Conservation (phyloP, 2,888 invertebrate species). For the Sympetrum striolatum region DNA sequence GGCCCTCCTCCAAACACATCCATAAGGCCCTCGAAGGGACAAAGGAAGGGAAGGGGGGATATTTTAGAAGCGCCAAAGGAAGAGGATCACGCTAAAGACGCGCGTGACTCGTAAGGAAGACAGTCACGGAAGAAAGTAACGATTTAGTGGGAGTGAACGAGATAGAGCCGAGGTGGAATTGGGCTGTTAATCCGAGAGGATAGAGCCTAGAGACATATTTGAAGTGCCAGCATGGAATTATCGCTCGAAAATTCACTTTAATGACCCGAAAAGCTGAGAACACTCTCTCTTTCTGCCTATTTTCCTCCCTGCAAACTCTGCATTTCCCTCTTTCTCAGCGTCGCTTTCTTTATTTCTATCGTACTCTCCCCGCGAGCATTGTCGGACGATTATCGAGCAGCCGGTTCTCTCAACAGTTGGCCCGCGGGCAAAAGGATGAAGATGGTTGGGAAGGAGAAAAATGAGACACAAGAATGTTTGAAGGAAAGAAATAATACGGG, state of each 20-base stretch:
- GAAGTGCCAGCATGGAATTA: slow-evolving; percentile 30
- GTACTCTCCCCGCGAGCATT: not conserved
- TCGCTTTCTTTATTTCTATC: not conserved
- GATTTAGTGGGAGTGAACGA: not conserved
- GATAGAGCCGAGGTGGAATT: not conserved
- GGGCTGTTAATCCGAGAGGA: slow-evolving; percentile 2
- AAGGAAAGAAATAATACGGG: not conserved
- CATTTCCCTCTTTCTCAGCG: not conserved
- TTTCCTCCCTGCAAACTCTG: not conserved
- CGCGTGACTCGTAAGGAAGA: not conserved
- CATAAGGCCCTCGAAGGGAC: not conserved
- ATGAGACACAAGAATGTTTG: not conserved
- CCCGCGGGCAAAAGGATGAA: not conserved
- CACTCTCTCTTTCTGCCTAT: not conserved
- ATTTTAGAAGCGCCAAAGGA: not conserved
- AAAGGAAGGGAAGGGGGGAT: not conserved
- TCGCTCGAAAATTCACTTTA: slow-evolving; percentile 34
- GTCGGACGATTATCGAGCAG: slow-evolving; percentile 19
- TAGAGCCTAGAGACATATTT: slow-evolving; percentile 6
- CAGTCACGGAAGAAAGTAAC: not conserved
- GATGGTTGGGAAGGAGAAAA: not conserved
- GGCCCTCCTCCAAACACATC: not conserved
- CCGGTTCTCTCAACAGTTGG: slow-evolving; percentile 35
- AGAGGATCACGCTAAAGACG: not conserved
- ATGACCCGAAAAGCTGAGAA: slow-evolving; percentile 23